Base-by-base conservation (phyloP, 2,113 vertebrate species). In the Orientallactaga bullata region DNA sequence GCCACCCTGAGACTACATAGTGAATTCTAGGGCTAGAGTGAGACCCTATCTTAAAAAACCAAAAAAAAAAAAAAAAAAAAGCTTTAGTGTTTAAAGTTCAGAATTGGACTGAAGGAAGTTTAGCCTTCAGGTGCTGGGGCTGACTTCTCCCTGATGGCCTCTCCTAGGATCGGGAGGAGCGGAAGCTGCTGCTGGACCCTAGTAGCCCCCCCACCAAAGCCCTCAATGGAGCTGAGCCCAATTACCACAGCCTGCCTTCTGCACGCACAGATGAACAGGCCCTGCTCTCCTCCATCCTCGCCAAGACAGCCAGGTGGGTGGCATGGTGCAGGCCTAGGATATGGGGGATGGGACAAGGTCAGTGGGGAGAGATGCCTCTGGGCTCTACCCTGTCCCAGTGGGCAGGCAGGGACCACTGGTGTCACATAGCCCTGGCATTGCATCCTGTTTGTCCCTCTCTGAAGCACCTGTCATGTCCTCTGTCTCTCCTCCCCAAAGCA, bases 181-280 rank as follows among this genome's bases (percentile, higher is more conserved):
- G 99, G 95, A 98, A 99, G 7, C 96, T 98, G 85, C 98, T 99
- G 96, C 99, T 99, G 94, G 98, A 99, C 0, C 97, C 98, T 23
- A 98, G 98, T 55, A 99, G 99, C 93, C 98, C 98, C 0, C 98
- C 98, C 39, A 99, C 96, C 98, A 99, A 99, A 97, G 98, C 98
- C 32, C 97, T 98, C 88, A 99, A 99, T 78, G 99, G 99, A 55
- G 98, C 98, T 0, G 99, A 99, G 96, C 98, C 99, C 97, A 99
- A 97, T 91, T 98, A 98, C 39, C 97, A 98, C 90, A 99, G 91
- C 92, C 97, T 98, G 32, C 98, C 99, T 0, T 99, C 99, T 0
- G 98, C 99, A 0, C 98, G 99, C 79, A 99, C 99, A 0, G 99
- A 99, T 42, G 99, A 99, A 94, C 99, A 99, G 98, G 99, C 99